Base-by-base conservation (phyloP, 2,113 vertebrate species). In the Sardina pilchardus region DNA sequence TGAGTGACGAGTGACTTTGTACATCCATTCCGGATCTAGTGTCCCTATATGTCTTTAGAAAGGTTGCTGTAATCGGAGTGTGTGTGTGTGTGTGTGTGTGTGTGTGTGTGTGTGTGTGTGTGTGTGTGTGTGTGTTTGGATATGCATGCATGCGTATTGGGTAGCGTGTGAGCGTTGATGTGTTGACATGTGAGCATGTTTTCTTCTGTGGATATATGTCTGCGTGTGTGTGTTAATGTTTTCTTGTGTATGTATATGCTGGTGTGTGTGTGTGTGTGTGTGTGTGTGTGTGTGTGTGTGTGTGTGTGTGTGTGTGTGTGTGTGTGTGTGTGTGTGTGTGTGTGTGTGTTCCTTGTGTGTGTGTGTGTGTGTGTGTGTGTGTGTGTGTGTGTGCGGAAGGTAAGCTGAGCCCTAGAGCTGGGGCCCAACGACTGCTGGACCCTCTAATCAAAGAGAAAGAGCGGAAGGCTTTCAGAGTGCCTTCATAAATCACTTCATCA, bases 401-500 rank as follows among this genome's bases (percentile, higher is more conserved):
- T 21, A 78, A 82, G 80, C 30, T 14, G 19, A n/a, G 30, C 39
- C 83, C n/a, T 47, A n/a, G 12, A 26, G 19, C 45, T 36, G 19
- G 82, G 75, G 81, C 83, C 63, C 81, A 82, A 82, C 39, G 48
- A 12, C 59, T 48, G 84, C 84, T 90, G 86, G 88, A 88, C 71
- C 36, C 67, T 87, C 85, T 88, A 86, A 87, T 89, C 83, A 87
- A 88, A 81, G 84, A 89, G 63, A 88, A 90, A 56, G 50, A 91
- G 87, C 80, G 89, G 91, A 93, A 92, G 89, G 84, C 88, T 89
- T 91, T 92, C 81, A 91, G 88, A 26, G 71, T 7, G 87, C 82
- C 87, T 86, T 87, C 88, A 91, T 92, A 83, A 92, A 93, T 93
- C 90, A 92, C 89, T 88, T 88, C 85, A 85, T 91, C 89, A 88